Evolutionary conservation across 2,888 invertebrate genomes (phyloP), one percentile per base, ranked within the genome.

Genomic region (Homarus gammarus): DNA sequence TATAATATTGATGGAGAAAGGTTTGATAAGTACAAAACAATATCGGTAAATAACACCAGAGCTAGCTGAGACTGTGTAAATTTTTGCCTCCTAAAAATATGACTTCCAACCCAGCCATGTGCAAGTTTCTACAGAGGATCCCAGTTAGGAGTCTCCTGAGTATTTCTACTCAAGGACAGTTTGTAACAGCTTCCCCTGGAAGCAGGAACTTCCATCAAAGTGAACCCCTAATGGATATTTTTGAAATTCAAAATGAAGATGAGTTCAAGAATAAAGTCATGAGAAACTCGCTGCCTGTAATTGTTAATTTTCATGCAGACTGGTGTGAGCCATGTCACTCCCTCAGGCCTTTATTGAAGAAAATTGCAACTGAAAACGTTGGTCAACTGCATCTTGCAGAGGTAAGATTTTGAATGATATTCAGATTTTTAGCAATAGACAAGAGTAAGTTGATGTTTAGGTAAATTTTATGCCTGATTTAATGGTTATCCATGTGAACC

Each of bases 251-350:
- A 10, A 83, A 70, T 61, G 90, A 90, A 79, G 90, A 90, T 49
- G 92, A 92, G 31, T 90, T 93, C 15, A 87, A 91, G 72, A 84
- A 92, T 22, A 93, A 95, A 95, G 96, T 97, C 82, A 96, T 97
- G 95, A 97, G 97, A 93, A 97, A 96, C 92, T 95, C 96, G 61
- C 96, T 96, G 93, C 97, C 97, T 49, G 97, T 97, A n/a, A 97
- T 97, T 93, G 97, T 97, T 0, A 97, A 97, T 93, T 97, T 97
- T 93, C 97, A 97, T 93, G 97, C 97, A 0, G 97, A 97, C 92
- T 97, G 97, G 97, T 97, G 97, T 93, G 97, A 97, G 94, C 97
- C 97, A 0, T 97, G 97, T 94, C 97, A 97, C 94, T 96, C 97
- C 93, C 95, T 97, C 22, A 97, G 97, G 0, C 97, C 97, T 1